Evolutionary conservation across 2,113 vertebrate genomes (phyloP).

Genomic region (Benitochromis conjunctus): DNA sequence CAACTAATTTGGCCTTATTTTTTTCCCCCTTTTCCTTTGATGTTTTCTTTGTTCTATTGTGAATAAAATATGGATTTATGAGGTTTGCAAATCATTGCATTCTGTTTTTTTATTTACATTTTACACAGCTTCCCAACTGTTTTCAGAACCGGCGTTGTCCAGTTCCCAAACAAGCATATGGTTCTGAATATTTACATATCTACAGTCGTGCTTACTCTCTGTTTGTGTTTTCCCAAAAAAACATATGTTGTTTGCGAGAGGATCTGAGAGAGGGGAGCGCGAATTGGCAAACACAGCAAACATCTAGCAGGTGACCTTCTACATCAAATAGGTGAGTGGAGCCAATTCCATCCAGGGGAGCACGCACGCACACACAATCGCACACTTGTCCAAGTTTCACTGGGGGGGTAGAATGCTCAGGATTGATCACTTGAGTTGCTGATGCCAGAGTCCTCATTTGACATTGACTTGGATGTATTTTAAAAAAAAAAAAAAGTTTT

Average conservation of each 20-base stretch:
- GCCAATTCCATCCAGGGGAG: conserved; percentile 41
- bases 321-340: conserved; percentile 53
- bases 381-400: conserved; percentile 33
- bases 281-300: conserved; percentile 26
- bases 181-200: not conserved
- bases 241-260: not conserved
- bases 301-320: conserved; percentile 55
- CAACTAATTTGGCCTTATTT: not conserved
- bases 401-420: not conserved
- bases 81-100: not conserved
- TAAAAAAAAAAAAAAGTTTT: not conserved
- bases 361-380: not conserved
- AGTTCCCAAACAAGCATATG: not conserved
- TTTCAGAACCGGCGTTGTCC: not conserved
- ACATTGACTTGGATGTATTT: conserved; percentile 17
- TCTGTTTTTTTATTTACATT: not conserved
- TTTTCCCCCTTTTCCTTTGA: not conserved
- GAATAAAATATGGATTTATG: not conserved
- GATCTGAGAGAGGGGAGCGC: not conserved
- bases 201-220: not conserved
- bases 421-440: conserved; percentile 1
- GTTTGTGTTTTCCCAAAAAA: not conserved
- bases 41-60: not conserved
- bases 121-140: not conserved
- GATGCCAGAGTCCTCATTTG: conserved; percentile 15